Percentiles rank a stretch among this genome's conserved stretches.
Evolutionary conservation across 1,140 invertebrate genomes (phyloP).

Genomic region (Dendroctonus valens): DNA sequence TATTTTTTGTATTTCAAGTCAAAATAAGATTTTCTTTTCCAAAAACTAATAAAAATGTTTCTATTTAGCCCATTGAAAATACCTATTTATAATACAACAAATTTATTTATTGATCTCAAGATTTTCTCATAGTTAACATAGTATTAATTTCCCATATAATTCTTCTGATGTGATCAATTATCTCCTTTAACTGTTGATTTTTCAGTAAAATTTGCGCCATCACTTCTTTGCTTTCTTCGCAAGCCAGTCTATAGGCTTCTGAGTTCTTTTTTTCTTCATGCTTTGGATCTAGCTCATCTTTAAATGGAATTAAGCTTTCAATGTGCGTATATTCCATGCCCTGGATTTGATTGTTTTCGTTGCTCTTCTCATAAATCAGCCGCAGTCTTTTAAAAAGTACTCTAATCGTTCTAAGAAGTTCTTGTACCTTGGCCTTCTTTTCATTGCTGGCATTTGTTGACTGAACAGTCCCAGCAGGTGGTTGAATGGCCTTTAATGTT

Average conservation of each 20-base stretch:
- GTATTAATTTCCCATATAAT: slow-evolving; percentile 97
- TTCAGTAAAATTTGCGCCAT: slow-evolving; percentile 79
- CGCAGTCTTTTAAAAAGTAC: slow-evolving; percentile 80
- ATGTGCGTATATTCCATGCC: slow-evolving; percentile 87
- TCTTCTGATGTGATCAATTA: slow-evolving; percentile 86
- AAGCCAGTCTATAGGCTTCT: slow-evolving; percentile 68
- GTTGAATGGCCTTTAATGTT: slow-evolving; percentile 76
- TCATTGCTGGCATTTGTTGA: slow-evolving; percentile 73
- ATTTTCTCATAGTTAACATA: slow-evolving; percentile 89
- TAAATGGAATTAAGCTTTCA: slow-evolving; percentile 85
- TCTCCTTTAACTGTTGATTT: slow-evolving; percentile 90
- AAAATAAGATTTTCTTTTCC: neutral
- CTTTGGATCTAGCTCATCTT: slow-evolving; percentile 77
- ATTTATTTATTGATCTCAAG: slow-evolving; percentile 41
- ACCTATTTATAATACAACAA: neutral
- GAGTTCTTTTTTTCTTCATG: slow-evolving; percentile 77
- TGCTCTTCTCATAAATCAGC: slow-evolving; percentile 88
- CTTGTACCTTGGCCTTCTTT: slow-evolving; percentile 82
- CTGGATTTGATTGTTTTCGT: slow-evolving; percentile 75
- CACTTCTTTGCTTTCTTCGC: slow-evolving; percentile 70
- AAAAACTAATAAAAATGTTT: neutral
- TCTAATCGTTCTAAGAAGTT: slow-evolving; percentile 74
- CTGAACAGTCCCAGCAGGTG: slow-evolving; percentile 70
- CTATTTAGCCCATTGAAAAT: neutral
- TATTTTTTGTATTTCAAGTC: neutral